Conservation (phyloP, 30 jellyfish, hydroid and myxozoan species). For the Turritopsis rubra region DNA sequence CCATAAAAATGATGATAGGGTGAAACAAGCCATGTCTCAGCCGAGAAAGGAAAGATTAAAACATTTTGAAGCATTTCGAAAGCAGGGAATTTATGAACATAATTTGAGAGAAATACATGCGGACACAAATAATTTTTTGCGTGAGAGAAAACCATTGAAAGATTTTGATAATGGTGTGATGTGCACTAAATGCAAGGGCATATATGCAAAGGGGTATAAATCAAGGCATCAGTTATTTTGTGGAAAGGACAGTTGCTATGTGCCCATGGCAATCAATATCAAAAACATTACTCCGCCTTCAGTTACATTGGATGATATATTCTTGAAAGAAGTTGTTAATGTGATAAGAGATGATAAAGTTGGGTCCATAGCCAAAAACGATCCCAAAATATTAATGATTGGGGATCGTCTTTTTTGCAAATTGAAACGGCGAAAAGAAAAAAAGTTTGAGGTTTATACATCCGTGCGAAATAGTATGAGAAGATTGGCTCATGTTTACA, state of each 20-base stretch:
- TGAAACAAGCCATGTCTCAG: not conserved
- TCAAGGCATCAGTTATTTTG: not conserved
- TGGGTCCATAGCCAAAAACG: not conserved
- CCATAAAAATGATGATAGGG: conserved; percentile 4
- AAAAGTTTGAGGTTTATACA: not conserved
- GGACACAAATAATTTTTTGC: conserved; percentile 8
- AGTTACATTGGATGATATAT: not conserved
- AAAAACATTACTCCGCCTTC: not conserved
- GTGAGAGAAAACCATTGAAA: not conserved
- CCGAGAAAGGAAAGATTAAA: conserved; percentile 6
- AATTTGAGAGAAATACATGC: not conserved
- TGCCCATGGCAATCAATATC: not conserved
- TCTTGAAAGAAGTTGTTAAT: not conserved
- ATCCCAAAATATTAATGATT: not conserved
- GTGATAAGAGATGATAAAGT: not conserved
- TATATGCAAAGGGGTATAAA: not conserved
- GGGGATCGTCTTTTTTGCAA: conserved; percentile 2
- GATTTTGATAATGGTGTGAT: not conserved
- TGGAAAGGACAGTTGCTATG: not conserved
- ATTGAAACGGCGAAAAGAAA: not conserved
- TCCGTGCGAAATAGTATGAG: conserved; percentile 6
- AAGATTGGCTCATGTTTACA: conserved; percentile 6
- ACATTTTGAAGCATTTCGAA: not conserved
- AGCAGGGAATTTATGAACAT: not conserved
- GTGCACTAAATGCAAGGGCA: not conserved